Evolutionary conservation across 2,888 invertebrate species (phyloP), one percentile per base, ranked within the genome.

Genomic region (Coenonympha glycerion): DNA sequence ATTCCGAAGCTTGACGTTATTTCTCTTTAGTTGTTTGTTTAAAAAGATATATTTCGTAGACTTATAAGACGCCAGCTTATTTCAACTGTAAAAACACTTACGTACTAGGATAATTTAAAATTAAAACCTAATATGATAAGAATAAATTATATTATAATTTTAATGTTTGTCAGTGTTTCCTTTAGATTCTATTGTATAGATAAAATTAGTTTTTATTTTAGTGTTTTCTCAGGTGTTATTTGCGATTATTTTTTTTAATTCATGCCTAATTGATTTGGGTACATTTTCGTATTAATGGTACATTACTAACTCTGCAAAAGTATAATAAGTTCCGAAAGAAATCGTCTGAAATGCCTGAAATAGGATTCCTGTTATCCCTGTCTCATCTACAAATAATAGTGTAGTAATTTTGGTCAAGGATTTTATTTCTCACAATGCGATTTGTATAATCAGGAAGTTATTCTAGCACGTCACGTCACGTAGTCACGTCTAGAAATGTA

Each of bases 381-480:
- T 6, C 11, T 6, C 6, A n/a, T 11, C 18, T 30, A 18, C 13
- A 44, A 44, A 42, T 31, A 42, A 42, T 31, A 31, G 21, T 8
- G 21, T 31, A 22, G 44, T 33, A 6, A 21, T 13, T 30, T 44
- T 31, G 6, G 18, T 18, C 15, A 44, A 21, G 16, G 9, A 31
- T 30, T 41, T 41, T 30, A 41, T 41, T 41, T 26, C 2, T 30
- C 41, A 41, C 41, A 41, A 19, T 8, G 28, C 6, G 15, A 39
- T 39, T 24, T 34, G n/a, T n/a, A n/a, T 18, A 34, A 18, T 16
- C n/a, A 34, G 6, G 3, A 13, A 15, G 13, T 39, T 39, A 39
- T 9, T 39, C 2, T 9, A 19, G 13, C 41, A 41, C 19, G 3
- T 9, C n/a, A 13, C n/a, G n/a, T n/a, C n/a, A n/a, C 6, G 37